These are phyloP conservation scores for Malthinus seriepunctatus DNA, from an alignment of 2,888 invertebrate genomes.

Conservation along the genomic window DNA sequence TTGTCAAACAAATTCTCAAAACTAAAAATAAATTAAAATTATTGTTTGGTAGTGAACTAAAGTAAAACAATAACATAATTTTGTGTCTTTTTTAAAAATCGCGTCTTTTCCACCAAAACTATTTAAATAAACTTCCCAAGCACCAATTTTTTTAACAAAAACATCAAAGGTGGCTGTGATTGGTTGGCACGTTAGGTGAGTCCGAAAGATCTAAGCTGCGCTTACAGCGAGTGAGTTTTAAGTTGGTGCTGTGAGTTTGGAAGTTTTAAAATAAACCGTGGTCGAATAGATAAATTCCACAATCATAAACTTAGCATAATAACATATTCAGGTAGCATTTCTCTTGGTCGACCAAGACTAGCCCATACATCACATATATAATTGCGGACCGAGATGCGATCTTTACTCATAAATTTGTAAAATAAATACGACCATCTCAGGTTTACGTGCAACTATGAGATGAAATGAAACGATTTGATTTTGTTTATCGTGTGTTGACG, in stretches of 20 bases:
- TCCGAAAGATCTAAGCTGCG: not conserved
- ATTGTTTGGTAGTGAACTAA: conserved; percentile 26
- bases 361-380: conserved; percentile 53
- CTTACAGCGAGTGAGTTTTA: no score
- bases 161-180: not conserved
- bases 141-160: no score
- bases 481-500: conserved; percentile 53
- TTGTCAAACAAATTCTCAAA: conserved; percentile 30
- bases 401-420: conserved; percentile 55
- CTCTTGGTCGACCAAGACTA: conserved; percentile 44
- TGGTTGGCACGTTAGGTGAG: not conserved
- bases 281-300: conserved; percentile 16
- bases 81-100: conserved; percentile 6
- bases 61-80: conserved; percentile 28
- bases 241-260: not conserved
- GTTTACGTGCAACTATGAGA: conserved; percentile 40
- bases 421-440: conserved; percentile 51
- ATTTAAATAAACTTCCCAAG: not conserved
- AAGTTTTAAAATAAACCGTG: not conserved
- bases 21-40: conserved; percentile 20
- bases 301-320: conserved; percentile 39
- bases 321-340: conserved; percentile 54
- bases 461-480: conserved; percentile 50
- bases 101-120: not conserved
- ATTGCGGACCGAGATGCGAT: conserved; percentile 55